Evolutionary conservation across 2,113 vertebrate species (phyloP), one percentile per base, ranked within the genome.

Genomic region (Pteronura brasiliensis): DNA sequence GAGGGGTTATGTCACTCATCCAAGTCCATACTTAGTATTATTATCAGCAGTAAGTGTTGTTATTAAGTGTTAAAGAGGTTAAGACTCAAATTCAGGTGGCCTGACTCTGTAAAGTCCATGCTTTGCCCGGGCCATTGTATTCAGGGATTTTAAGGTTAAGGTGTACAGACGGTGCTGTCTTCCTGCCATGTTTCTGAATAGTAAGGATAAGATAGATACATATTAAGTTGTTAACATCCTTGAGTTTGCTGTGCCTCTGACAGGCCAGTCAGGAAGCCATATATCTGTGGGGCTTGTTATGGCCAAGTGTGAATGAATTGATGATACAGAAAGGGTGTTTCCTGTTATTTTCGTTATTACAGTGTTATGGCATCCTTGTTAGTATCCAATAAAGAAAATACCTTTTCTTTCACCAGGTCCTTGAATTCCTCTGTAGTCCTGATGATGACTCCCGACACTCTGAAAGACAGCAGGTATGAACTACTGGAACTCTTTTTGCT

Each of bases 391-490:
- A 10, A 63, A 96, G 67, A 88, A 71, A 21, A 1, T 65, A 47
- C 23, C 10, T 1, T 15, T 44, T 95, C 86, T 97, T 90, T 92
- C 77, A 34, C 3, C 96, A 99, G 99, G 99, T 99, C 44, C 99
- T 99, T 88, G 99, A 99, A 98, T 99, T 99, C 97, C 99, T 99
- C 34, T 99, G 99, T 93, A 99, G 99, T 96, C 99, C 99, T 0
- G 99, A 99, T 11, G 99, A 99, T 17, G 99, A 99, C 79, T 99
- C 99, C 63, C 98, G 99, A 67, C 99, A 99, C 93, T 99, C 99
- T 0, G 99, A 99, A 97, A 99, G 99, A 97, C 99, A 99, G 95
- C 99, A 99, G 99, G 99, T 99, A 98, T 83, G 23, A 47, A 11
- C 59, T 47, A 6, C 36, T 55, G 44, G 87, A 79, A 49, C 39